A percentile compares a stretch with the other conserved stretches of the same genome.
These are phyloP conservation scores for Steinernema scapterisci DNA, from an alignment of 2,888 invertebrate genomes.

Conservation along the genomic window DNA sequence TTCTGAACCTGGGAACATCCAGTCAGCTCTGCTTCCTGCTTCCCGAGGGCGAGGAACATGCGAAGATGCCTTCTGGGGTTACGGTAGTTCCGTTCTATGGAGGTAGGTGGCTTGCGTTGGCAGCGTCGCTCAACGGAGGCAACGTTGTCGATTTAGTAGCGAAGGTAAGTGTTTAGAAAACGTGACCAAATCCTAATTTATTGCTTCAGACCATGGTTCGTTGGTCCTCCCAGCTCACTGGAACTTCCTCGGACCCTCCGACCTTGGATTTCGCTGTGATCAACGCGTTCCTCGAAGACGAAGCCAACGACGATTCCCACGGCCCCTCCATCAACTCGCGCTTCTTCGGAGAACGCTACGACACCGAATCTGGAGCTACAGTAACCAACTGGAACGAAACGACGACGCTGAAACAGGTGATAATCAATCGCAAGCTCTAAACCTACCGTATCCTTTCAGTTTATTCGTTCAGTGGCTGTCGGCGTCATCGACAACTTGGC, in stretches of 20 bases:
- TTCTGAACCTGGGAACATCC: constrained; percentile 23
- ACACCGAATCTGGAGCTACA: not conserved
- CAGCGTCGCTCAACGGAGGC: constrained; percentile 44
- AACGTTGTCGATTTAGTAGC: constrained; percentile 35
- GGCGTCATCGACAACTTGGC: not conserved
- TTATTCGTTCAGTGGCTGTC: not conserved
- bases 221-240: not conserved
- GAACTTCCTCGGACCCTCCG: not conserved
- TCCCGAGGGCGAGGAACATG: not conserved
- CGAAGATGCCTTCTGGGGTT: not conserved
- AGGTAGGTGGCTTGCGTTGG: constrained; percentile 34
- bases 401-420: not conserved
- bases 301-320: not conserved
- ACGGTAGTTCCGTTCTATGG: constrained; percentile 39
- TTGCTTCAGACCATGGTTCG: not conserved
- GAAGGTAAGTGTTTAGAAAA: not conserved
- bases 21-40: not conserved
- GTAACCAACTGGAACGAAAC: not conserved
- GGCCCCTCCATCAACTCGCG: not conserved
- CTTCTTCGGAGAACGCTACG: constrained; percentile 10
- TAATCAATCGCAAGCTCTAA: not conserved
- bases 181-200: no score
- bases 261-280: not conserved
- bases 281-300: not conserved
- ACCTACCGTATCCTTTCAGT: not conserved